phyloP scores from a whole-genome alignment of 2,888 invertebrate genomes.

The Drosophila kuntzei region DNA sequence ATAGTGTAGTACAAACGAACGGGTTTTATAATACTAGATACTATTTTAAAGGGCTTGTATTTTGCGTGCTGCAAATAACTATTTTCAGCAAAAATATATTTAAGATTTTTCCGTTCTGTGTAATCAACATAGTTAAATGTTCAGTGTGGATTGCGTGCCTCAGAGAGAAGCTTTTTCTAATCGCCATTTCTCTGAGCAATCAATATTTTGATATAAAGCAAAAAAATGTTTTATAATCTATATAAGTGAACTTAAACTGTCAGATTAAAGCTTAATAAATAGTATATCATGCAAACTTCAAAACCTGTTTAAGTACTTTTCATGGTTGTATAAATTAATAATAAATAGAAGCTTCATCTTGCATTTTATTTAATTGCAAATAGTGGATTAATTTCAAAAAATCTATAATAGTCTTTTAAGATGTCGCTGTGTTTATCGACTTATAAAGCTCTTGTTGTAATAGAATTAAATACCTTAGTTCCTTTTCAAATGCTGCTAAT shows the following conservation, averaged over 20 bases:
- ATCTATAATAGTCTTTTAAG: too few species aligned
- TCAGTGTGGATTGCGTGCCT: background rate
- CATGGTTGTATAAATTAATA: too few species aligned
- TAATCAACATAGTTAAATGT: background rate
- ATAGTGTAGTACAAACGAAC: too few species aligned
- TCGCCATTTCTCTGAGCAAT: background rate
- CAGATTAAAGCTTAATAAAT: background rate
- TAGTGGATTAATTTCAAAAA: background rate
- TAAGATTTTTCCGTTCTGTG: background rate
- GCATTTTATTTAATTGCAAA: background rate
- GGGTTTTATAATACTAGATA: too few species aligned
- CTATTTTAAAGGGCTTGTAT: too few species aligned
- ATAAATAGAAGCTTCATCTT: background rate
- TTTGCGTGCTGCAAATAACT: too few species aligned
- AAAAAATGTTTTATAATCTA: background rate
- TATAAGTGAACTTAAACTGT: background rate
- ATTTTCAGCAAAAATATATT: background rate
- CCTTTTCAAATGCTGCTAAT: conserved; percentile 8
- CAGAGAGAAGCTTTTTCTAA: background rate
- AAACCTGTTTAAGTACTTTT: too few species aligned
- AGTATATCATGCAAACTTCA: too few species aligned
- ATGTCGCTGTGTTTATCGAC: background rate
- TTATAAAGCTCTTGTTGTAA: background rate
- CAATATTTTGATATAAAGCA: background rate
- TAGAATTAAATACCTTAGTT: conserved; percentile 5